Conservation (phyloP, 2,113 vertebrate genomes). For the Perccottus glenii region DNA sequence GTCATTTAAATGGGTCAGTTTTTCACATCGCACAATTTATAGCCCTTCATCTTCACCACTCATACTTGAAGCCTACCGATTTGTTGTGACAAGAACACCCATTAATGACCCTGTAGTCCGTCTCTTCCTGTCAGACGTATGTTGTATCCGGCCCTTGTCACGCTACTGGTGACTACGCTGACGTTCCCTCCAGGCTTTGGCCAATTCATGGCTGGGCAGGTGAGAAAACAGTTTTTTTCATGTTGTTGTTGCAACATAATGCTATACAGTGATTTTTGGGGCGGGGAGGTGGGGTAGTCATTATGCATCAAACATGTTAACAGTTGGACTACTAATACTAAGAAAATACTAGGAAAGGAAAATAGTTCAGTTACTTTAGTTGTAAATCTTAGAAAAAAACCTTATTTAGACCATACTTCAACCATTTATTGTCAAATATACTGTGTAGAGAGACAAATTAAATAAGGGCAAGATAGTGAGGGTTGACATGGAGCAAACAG, state of each 20-base stretch:
- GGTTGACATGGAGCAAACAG: no score
- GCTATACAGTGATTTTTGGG: no score
- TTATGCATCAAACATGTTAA: no score
- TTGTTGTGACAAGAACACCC: constrained; percentile 41
- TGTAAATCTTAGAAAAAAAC: no score
- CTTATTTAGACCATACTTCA: no score
- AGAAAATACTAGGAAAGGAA: no score
- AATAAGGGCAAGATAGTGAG: no score
- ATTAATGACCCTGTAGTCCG: constrained; percentile 71
- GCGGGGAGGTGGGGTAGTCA: no score
- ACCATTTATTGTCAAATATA: no score
- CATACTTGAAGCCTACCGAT: constrained; percentile 31
- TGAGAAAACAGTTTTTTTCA: constrained; percentile 67
- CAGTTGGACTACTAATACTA: no score
- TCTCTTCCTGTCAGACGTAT: constrained; percentile 86
- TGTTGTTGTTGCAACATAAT: neutral
- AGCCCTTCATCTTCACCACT: neutral
- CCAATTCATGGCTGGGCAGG: constrained; percentile 99
- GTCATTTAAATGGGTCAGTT: constrained; percentile 33
- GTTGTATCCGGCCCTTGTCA: constrained; percentile 95
- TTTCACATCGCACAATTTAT: constrained; percentile 28
- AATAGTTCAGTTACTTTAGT: no score
- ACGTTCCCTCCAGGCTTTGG: constrained; percentile 96
- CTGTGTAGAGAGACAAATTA: no score
- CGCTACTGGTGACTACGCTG: constrained; percentile 91